Conservation (phyloP, 2,888 invertebrate species). For the Notodonta ziczac region DNA sequence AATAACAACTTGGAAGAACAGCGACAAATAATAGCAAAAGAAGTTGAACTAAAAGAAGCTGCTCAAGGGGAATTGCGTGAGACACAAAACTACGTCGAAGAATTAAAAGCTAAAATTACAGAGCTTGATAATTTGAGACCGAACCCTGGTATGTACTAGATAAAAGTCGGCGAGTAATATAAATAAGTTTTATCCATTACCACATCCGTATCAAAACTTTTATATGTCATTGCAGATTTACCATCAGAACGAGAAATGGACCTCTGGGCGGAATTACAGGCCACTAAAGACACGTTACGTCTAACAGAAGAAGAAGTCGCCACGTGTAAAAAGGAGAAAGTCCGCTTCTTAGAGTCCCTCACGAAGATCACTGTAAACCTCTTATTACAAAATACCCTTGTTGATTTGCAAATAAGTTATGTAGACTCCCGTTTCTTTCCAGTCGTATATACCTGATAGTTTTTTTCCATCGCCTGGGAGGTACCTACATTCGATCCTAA, state of each 20-base stretch:
- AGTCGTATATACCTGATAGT: slow-evolving; percentile 63
- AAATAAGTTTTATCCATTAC: neutral
- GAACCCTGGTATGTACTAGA: slow-evolving; percentile 57
- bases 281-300: slow-evolving; percentile 74
- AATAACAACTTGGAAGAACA: slow-evolving; percentile 58
- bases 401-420: slow-evolving; percentile 12
- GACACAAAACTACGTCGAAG: slow-evolving; percentile 54
- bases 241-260: slow-evolving; percentile 77
- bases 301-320: slow-evolving; percentile 71
- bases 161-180: neutral
- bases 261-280: slow-evolving; percentile 73
- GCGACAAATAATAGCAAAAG: slow-evolving; percentile 43
- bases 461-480: slow-evolving; percentile 52
- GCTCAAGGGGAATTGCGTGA: slow-evolving; percentile 52
- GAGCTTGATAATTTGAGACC: slow-evolving; percentile 66
- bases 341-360: slow-evolving; percentile 73
- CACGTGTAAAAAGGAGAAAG: slow-evolving; percentile 71
- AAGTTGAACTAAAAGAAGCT: slow-evolving; percentile 52
- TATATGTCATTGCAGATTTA: slow-evolving; percentile 52
- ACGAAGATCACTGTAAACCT: slow-evolving; percentile 71
- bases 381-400: slow-evolving; percentile 8
- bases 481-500: slow-evolving; percentile 30
- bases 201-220: neutral
- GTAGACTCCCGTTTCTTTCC: slow-evolving; percentile 55
- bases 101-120: slow-evolving; percentile 59